Evolutionary conservation across 1,140 invertebrate species (phyloP), one percentile per base, ranked within the genome.

Genomic region (Drosophila parvula): DNA sequence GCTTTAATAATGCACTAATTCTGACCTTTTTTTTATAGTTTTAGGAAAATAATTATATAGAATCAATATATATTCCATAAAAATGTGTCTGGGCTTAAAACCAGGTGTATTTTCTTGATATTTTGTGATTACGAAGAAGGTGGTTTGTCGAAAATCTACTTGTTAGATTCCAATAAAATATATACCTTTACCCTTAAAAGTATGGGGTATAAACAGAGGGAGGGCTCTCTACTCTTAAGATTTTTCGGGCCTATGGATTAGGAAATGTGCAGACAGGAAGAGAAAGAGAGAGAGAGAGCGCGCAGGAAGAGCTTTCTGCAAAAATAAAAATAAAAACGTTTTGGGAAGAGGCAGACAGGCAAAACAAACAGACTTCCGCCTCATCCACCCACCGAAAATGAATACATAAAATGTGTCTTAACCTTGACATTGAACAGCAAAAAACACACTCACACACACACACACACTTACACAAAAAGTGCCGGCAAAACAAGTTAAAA

Each of bases 291-390:
- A 43, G 38, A 70, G 43, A 32, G 14, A 43, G 16, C 34, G 68
- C 75, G 69, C 84, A 84, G 84, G 80, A 89, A 89, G 74, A 89
- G 79, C 83, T 88, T 88, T 89, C 79, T 88, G 84, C 84, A 84
- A 45, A 78, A 51, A 32, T 16, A 62, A 32, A 41, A 53, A 22
- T 22, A 22, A 63, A 51, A 65, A 63, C 67, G 57, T 47, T 76
- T 71, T 77, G 55, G 60, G 73, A 86, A 85, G 67, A 41, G 64
- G 53, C 69, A 41, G 64, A 50, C 69, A 75, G 57, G 61, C 78
- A 86, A 85, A 85, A 74, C 71, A 78, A 81, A 81, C 75, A 43
- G 50, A 76, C 78, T 62, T 74, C 60, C 58, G 68, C 51, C 73
- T 43, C 53, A 75, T 27, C 60, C 69, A 73, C 70, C 62, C 68